These are phyloP conservation scores for Platypus cylindrus DNA, from an alignment of 2,888 invertebrate species.

Conservation along the genomic window DNA sequence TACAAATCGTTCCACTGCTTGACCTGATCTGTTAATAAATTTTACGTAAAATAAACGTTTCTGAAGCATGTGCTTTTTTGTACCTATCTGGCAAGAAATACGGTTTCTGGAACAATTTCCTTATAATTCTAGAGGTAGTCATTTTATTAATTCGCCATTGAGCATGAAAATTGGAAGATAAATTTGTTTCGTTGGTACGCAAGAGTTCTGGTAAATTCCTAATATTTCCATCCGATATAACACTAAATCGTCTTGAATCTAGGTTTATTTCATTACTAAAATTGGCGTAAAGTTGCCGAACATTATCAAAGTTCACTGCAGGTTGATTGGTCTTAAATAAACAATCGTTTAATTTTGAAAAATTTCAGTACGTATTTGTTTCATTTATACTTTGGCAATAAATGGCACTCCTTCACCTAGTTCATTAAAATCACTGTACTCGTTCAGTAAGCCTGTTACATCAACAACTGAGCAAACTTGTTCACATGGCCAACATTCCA, in stretches of 20 bases:
- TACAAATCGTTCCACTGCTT: slow-evolving; percentile 58
- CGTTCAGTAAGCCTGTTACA: slow-evolving; percentile 44
- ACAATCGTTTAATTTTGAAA: slow-evolving; percentile 1
- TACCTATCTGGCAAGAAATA: slow-evolving; percentile 43
- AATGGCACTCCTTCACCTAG: slow-evolving; percentile 44
- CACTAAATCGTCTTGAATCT: slow-evolving; percentile 48
- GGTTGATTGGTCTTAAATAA: slow-evolving; percentile 47
- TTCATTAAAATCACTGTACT: slow-evolving; percentile 30
- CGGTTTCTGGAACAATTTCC: slow-evolving; percentile 62
- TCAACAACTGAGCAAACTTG: slow-evolving; percentile 54
- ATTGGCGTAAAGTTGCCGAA: slow-evolving; percentile 45
- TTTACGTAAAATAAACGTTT: not conserved
- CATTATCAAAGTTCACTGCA: slow-evolving; percentile 39
- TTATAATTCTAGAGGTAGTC: slow-evolving; percentile 54
- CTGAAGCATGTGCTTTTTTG: no score
- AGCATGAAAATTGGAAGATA: slow-evolving; percentile 26
- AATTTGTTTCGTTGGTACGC: slow-evolving; percentile 13
- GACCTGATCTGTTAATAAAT: slow-evolving; percentile 48
- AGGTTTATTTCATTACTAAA: slow-evolving; percentile 47
- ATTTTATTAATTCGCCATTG: slow-evolving; percentile 68
- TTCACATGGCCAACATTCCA: slow-evolving; percentile 78
- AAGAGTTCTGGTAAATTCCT: slow-evolving; percentile 23
- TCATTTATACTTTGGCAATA: slow-evolving; percentile 35
- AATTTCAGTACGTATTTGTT: slow-evolving; percentile 4
- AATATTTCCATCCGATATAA: slow-evolving; percentile 26